Conservation (phyloP, 2,113 vertebrate species). For the Taxidea taxus region DNA sequence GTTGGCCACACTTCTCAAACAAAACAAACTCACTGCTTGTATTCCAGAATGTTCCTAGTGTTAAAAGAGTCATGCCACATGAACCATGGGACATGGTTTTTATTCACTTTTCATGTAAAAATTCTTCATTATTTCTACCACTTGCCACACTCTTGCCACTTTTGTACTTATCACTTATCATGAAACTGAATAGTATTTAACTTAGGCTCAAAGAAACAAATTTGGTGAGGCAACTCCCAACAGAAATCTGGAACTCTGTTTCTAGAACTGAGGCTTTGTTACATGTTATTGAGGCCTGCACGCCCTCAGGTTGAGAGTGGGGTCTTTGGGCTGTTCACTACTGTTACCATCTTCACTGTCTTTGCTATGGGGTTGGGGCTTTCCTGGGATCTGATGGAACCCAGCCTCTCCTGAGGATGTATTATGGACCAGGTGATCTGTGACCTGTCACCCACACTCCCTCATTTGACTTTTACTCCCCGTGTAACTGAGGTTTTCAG, state of each 20-base stretch:
- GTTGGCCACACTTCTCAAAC: neutral
- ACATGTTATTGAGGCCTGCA: neutral
- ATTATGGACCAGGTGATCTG: neutral
- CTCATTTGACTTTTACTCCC: neutral
- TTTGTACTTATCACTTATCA: neutral
- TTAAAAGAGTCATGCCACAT: neutral
- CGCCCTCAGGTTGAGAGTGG: rapidly evolving
- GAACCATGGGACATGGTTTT: neutral
- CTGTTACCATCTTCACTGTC: no score
- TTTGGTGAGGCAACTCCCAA: neutral
- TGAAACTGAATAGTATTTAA: neutral
- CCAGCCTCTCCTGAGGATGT: no score
- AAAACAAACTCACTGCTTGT: neutral
- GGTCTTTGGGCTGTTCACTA: neutral
- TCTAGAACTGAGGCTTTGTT: neutral
- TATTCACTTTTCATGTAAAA: neutral
- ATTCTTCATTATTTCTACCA: neutral
- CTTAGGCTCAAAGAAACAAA: neutral
- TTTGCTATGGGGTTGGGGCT: neutral
- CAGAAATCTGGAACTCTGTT: neutral
- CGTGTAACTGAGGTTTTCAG: rapidly evolving
- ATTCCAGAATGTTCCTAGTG: neutral
- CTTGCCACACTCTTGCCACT: neutral
- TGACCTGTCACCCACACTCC: neutral
- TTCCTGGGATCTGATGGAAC: neutral